Percentiles rank a stretch among this genome's conserved stretches.
Conservation (phyloP, 2,797 vertebrate genomes). For the Channallabes apus region DNA sequence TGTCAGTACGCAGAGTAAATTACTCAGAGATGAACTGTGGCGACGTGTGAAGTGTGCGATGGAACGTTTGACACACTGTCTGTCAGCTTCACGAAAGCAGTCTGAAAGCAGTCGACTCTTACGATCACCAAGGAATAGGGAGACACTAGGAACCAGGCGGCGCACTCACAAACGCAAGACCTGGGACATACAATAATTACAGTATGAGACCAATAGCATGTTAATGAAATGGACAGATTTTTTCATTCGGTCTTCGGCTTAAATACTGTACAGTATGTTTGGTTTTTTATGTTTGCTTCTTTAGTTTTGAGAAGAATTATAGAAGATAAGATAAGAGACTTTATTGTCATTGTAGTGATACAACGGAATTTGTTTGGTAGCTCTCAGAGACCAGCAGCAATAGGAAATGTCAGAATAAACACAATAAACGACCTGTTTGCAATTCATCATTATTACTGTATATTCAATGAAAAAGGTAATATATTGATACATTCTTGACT, state of each 20-base stretch:
- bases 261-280: not conserved
- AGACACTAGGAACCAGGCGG: not conserved
- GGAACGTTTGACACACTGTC: constrained; percentile 55
- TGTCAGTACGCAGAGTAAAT: not conserved
- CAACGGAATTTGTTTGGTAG: no score
- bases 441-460: not conserved
- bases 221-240: not conserved
- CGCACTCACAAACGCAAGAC: no score
- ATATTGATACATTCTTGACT: not conserved
- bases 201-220: not conserved
- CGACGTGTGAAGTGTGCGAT: constrained; percentile 54
- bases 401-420: no score
- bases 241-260: not conserved
- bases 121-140: constrained; percentile 1
- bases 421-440: no score
- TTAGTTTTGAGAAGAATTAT: not conserved
- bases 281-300: not conserved
- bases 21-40: constrained; percentile 59
- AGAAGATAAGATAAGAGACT: no score
- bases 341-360: no score
- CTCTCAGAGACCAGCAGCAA: no score
- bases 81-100: constrained; percentile 19
- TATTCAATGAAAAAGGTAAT: not conserved
- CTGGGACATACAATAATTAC: not conserved
- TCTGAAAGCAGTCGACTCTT: not conserved